phyloP scores from a whole-genome alignment of 2,113 vertebrate species.

The Hypomesus transpacificus region DNA sequence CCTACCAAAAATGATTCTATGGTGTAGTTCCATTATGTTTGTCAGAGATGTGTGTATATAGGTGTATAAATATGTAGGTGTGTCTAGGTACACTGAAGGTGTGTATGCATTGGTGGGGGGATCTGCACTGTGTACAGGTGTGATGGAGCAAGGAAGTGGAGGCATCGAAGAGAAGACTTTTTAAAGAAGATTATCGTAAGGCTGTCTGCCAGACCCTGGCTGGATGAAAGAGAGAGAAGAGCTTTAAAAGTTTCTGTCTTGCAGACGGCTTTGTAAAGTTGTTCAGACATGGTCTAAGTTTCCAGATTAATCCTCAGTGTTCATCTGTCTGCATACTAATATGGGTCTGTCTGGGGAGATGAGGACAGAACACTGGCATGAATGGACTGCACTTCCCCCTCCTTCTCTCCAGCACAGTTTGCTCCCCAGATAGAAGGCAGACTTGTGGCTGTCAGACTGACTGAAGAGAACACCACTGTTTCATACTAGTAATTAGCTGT shows the following conservation, averaged over 20 bases:
- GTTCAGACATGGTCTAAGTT: conserved; percentile 48
- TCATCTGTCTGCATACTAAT: conserved; percentile 48
- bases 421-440: conserved; percentile 24
- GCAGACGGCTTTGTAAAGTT: conserved; percentile 47
- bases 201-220: conserved; percentile 30
- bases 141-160: conserved; percentile 5
- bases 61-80: background rate
- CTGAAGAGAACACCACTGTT: conserved; percentile 5
- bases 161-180: conserved; percentile 15
- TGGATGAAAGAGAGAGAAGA: conserved; percentile 26
- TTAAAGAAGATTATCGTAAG: conserved; percentile 40
- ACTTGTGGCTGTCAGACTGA: background rate
- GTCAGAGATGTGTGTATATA: too few species aligned
- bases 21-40: too few species aligned
- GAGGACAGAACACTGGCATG: conserved; percentile 13
- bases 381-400: conserved; percentile 27
- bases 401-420: conserved; percentile 11
- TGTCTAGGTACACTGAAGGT: background rate
- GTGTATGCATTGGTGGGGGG: too few species aligned
- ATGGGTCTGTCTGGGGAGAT: conserved; percentile 18
- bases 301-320: conserved; percentile 42
- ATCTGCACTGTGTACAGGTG: conserved; percentile 22
- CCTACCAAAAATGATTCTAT: too few species aligned
- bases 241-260: conserved; percentile 44
- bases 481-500: conserved; percentile 22